phyloP scores from a whole-genome alignment of 2,113 vertebrate genomes.

The Aspidoscelis tigris region DNA sequence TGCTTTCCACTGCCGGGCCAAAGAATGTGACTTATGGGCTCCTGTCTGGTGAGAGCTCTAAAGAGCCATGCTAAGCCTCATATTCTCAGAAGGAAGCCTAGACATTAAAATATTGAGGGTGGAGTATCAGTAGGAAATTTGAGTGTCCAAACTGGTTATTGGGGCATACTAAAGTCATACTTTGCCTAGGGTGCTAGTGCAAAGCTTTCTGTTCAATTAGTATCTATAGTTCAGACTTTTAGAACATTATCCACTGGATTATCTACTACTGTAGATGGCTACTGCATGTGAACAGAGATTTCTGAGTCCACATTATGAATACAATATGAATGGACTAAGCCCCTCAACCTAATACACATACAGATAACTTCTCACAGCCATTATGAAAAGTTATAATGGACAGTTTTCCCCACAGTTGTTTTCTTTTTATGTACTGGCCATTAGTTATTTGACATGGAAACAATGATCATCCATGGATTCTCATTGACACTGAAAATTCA shows the following conservation, averaged over 20 bases:
- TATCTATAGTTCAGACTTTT: neutral
- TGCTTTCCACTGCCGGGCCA: constrained; percentile 82
- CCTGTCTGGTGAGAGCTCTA: constrained; percentile 70
- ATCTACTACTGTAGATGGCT: neutral
- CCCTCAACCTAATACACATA: neutral
- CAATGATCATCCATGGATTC: neutral
- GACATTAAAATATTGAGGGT: too few relatives aligned
- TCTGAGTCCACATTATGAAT: neutral
- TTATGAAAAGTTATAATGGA: too few relatives aligned
- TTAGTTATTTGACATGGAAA: neutral
- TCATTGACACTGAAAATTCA: neutral
- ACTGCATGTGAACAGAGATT: neutral
- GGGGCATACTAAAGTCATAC: too few relatives aligned
- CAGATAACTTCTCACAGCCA: too few relatives aligned
- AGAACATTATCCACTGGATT: too few relatives aligned
- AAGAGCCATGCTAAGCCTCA: constrained; percentile 42
- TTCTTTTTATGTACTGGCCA: too few relatives aligned
- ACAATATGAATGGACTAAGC: neutral
- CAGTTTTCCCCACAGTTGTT: too few relatives aligned
- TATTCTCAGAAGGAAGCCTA: too few relatives aligned
- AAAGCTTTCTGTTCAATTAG: neutral
- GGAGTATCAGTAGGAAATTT: too few relatives aligned
- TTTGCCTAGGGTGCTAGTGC: neutral
- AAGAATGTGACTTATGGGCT: constrained; percentile 67
- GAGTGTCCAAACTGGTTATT: too few relatives aligned